Evolutionary conservation across 2,888 invertebrate species (phyloP), one percentile per base, ranked within the genome.

Genomic region (Darwinula stevensoni): DNA sequence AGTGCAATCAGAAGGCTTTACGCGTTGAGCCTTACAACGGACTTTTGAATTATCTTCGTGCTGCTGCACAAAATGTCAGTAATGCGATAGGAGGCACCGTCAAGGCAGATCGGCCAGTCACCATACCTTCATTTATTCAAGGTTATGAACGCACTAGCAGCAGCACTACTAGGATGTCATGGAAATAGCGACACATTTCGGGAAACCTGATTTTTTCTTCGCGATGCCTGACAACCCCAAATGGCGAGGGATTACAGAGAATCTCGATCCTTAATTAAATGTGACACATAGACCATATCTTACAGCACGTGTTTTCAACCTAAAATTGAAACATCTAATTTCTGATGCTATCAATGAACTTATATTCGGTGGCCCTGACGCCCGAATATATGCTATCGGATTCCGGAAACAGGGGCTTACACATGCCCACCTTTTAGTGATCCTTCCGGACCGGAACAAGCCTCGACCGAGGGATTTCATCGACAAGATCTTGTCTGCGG

Each of bases 381-480:
- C 37, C 9, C 31, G 30, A 16, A 14, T 40, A 2, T 35, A 39
- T 17, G 35, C 37, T 26, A 46, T 47, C 13, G 46, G 47, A 38
- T 47, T 45, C 37, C 44, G 47, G 33, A 47, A 47, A 36, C 35
- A 40, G 31, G 44, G 42, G 14, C 35, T 44, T 31, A 39, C 43
- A 32, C 41, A 44, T 39, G 36, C 38, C 18, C 40, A 42, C 33
- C 41, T 22, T 38, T 39, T 35, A 35, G 45, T 27, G 1, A 13
- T 2, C 6, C 16, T 2, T 29, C n/a, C n/a, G n/a, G n/a, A n/a
- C n/a, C n/a, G 16, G 6, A 29, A 34, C n/a, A 36, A 36, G 35
- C 32, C 38, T 27, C 36, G 37, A 11, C 36, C 37, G 33, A 16
- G 33, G 13, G 40, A 42, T 29, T 18, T 36, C 2, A 30, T 41